phyloP scores from a whole-genome alignment of 2,113 vertebrate genomes.

The Megaceryle torquata region DNA sequence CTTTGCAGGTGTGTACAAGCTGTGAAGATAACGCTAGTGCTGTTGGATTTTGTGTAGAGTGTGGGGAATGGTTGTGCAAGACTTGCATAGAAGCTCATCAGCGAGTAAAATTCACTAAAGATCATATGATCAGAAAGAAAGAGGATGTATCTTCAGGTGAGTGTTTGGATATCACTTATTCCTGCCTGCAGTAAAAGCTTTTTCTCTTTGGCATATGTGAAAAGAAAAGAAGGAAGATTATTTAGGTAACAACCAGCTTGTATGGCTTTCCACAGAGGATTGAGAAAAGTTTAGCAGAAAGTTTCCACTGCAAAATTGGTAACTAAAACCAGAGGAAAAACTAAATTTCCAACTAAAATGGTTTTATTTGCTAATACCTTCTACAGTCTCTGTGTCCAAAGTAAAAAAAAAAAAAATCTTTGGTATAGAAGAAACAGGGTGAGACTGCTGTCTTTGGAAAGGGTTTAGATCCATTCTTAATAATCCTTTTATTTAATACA shows the following conservation, averaged over 20 bases:
- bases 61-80: conserved; percentile 96
- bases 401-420: not conserved
- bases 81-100: conserved; percentile 98
- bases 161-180: not conserved
- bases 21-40: conserved; percentile 96
- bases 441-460: not conserved
- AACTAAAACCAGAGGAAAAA: not conserved
- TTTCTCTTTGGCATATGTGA: fast-evolving
- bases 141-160: conserved; percentile 92
- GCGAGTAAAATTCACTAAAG: conserved; percentile 97
- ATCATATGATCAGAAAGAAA: conserved; percentile 96
- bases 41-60: conserved; percentile 95
- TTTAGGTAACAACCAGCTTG: not conserved
- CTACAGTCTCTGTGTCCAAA: not conserved
- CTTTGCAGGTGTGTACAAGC: conserved; percentile 91
- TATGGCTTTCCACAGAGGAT: not conserved
- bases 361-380: not conserved
- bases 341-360: not conserved
- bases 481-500: not conserved
- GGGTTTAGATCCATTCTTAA: not conserved
- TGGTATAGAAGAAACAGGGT: not conserved
- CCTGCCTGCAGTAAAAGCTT: not conserved
- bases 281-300: not conserved
- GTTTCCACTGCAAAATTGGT: not conserved
- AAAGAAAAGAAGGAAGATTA: not conserved